Conservation (phyloP, 2,113 vertebrate species). For the Danio rerio region DNA sequence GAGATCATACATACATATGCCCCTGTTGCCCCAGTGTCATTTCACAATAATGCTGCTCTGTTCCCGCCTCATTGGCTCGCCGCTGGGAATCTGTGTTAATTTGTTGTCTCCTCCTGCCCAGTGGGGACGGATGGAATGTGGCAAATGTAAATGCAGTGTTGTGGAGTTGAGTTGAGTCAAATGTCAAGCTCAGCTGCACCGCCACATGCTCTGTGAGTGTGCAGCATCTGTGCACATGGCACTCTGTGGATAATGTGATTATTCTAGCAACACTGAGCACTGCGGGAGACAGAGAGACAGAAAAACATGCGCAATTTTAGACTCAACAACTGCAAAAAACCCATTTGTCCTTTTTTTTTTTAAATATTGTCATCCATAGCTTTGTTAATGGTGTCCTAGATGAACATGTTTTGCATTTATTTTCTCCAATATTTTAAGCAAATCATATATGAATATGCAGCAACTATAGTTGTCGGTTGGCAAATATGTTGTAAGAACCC, state of each 20-base stretch:
- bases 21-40: constrained; percentile 33
- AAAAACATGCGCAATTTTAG: constrained; percentile 16
- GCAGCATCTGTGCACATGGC: constrained; percentile 31
- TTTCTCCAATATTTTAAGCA: too few species aligned
- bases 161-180: constrained; percentile 17
- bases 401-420: too few species aligned
- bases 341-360: too few species aligned
- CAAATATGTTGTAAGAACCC: too few species aligned
- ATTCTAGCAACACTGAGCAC: constrained; percentile 33
- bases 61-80: constrained; percentile 7
- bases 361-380: too few species aligned
- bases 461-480: too few species aligned
- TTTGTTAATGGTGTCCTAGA: too few species aligned
- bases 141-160: constrained; percentile 15
- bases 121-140: not conserved
- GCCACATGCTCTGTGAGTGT: constrained; percentile 34
- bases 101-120: constrained; percentile 34
- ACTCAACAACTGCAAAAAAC: not conserved
- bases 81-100: constrained; percentile 39
- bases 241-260: constrained; percentile 39
- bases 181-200: constrained; percentile 42
- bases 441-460: too few species aligned
- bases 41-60: not conserved
- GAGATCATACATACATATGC: constrained; percentile 22
- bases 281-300: constrained; percentile 15